Conservation (phyloP, 2,888 invertebrate genomes). For the Acleris literana region DNA sequence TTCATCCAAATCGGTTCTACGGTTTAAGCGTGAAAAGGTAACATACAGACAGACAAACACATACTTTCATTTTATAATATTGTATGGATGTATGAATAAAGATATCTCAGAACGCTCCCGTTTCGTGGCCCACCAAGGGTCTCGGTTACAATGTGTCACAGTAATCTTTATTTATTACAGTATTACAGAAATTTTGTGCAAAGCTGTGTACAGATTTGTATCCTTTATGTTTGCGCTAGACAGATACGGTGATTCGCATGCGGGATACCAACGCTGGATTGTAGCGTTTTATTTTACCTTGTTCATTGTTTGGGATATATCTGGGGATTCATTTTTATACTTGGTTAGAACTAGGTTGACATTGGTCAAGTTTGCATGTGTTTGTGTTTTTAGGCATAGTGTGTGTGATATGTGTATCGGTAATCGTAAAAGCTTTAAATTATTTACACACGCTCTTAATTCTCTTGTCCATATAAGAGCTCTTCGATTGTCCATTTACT, state of each 20-base stretch:
- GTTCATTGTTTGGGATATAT: not conserved
- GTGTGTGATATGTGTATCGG: too few relatives aligned
- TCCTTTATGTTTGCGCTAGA: constrained; percentile 27
- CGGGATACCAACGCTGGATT: not conserved
- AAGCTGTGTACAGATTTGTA: constrained; percentile 36
- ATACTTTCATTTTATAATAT: too few relatives aligned
- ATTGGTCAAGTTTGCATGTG: too few relatives aligned
- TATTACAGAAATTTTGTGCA: constrained; percentile 36
- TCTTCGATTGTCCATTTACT: too few relatives aligned
- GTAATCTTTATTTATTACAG: constrained; percentile 51
- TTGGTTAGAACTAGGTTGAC: too few relatives aligned
- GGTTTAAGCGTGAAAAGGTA: too few relatives aligned
- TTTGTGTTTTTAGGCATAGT: not conserved
- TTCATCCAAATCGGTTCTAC: too few relatives aligned
- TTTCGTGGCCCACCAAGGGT: constrained; percentile 41
- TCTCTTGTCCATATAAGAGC: too few relatives aligned
- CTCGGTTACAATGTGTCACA: constrained; percentile 44
- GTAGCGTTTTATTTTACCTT: not conserved
- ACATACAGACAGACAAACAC: too few relatives aligned
- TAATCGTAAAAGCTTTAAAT: too few relatives aligned
- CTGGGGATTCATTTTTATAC: too few relatives aligned
- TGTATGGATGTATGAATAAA: not conserved
- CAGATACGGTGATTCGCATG: constrained; percentile 13
- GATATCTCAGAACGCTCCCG: constrained; percentile 5
- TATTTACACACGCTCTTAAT: too few relatives aligned